A percentile compares a stretch with the other conserved stretches of the same genome.
These are phyloP conservation scores for Calyptommatus sinebrachiatus DNA, from an alignment of 2,113 vertebrate species.

Conservation along the genomic window DNA sequence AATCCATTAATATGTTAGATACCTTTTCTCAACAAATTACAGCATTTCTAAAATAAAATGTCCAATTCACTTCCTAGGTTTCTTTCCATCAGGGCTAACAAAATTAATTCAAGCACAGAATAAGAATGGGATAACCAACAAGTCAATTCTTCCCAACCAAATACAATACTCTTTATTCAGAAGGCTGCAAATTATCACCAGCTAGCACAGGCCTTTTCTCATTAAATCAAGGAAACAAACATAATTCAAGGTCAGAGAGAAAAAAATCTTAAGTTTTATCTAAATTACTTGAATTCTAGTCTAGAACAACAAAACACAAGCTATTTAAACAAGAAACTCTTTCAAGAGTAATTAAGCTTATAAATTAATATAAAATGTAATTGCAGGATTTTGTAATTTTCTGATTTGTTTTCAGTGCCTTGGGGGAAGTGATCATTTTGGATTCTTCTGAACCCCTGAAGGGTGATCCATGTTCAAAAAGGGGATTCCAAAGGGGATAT, in stretches of 20 bases:
- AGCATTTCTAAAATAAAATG: neutral
- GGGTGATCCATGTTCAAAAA: neutral
- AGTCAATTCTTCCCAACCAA: neutral
- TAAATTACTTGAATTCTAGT: constrained; percentile 53
- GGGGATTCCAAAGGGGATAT: too few species aligned
- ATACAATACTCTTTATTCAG: constrained; percentile 35
- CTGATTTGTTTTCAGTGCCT: too few species aligned
- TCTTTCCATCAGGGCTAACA: rapidly evolving
- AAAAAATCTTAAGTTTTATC: constrained; percentile 42
- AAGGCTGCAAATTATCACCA: constrained; percentile 17
- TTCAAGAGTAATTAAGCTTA: constrained; percentile 23
- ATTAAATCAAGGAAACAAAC: constrained; percentile 49
- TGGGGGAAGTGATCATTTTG: too few species aligned
- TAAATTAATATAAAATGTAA: constrained; percentile 19
- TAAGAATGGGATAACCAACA: constrained; percentile 11
- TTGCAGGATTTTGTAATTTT: neutral
- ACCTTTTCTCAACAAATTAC: neutral
- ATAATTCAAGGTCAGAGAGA: constrained; percentile 48
- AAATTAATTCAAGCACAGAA: neutral
- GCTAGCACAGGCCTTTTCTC: constrained; percentile 34
- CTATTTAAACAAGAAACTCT: constrained; percentile 44
- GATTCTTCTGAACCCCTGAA: too few species aligned
- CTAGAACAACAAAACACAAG: constrained; percentile 29
- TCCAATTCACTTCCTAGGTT: neutral
- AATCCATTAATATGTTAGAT: neutral